phyloP scores from a whole-genome alignment of 2,888 invertebrate genomes.

The Ichneumoninae sp. region DNA sequence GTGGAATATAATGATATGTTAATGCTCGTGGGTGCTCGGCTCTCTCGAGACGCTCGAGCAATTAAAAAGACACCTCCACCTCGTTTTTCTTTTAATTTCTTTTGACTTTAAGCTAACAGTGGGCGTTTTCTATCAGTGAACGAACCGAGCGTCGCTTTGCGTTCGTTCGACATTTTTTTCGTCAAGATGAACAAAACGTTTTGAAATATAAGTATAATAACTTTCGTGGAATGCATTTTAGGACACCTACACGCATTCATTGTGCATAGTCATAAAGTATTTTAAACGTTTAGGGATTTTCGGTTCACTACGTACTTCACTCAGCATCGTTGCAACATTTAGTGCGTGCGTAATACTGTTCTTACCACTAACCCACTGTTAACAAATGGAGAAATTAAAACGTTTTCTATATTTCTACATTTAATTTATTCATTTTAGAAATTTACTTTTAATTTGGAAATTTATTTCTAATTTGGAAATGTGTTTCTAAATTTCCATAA shows the following conservation, averaged over 20 bases:
- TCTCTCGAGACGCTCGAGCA: background rate
- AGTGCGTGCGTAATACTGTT: too few relatives aligned
- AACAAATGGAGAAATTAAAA: too few relatives aligned
- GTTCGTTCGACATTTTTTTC: background rate
- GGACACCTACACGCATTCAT: too few relatives aligned
- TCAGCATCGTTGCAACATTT: background rate
- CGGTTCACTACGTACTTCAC: background rate
- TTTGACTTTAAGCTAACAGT: background rate
- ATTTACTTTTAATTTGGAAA: too few relatives aligned
- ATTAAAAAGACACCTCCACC: constrained; percentile 10
- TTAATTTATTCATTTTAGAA: too few relatives aligned
- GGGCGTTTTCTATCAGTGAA: constrained; percentile 1
- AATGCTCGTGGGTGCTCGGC: constrained; percentile 2
- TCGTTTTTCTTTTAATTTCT: background rate
- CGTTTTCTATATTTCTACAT: too few relatives aligned
- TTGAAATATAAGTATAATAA: background rate
- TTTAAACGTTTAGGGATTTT: background rate
- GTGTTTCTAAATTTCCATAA: background rate
- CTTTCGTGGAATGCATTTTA: background rate
- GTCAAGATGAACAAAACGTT: constrained; percentile 5
- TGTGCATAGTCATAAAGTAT: background rate
- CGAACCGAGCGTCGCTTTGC: background rate
- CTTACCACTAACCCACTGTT: too few relatives aligned
- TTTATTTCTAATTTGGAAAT: background rate
- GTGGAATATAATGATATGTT: constrained; percentile 37